Conservation (phyloP, 2,797 vertebrate species). For the Neosalanx taihuensis region DNA sequence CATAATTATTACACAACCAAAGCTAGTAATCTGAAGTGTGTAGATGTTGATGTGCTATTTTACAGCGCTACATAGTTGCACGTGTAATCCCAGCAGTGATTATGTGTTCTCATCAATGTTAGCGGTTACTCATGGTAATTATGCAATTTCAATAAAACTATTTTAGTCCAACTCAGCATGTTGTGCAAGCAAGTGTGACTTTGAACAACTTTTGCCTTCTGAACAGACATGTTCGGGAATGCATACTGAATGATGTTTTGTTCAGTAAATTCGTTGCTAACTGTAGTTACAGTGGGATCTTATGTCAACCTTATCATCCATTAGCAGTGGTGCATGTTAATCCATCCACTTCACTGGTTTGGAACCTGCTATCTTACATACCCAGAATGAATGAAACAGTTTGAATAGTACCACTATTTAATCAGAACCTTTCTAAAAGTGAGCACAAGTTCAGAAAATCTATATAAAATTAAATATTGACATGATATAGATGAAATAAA, state of each 20-base stretch:
- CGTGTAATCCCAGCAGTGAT: slow-evolving; percentile 16
- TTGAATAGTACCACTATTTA: slow-evolving; percentile 82
- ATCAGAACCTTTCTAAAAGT: slow-evolving; percentile 78
- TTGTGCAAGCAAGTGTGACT: background rate
- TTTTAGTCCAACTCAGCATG: slow-evolving; percentile 3
- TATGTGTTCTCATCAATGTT: slow-evolving; percentile 27
- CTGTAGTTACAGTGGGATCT: background rate
- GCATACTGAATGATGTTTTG: background rate
- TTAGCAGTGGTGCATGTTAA: slow-evolving; percentile 7
- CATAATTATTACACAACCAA: slow-evolving; percentile 38
- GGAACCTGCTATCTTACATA: slow-evolving; percentile 59
- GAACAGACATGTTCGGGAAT: background rate
- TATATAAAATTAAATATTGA: slow-evolving; percentile 90
- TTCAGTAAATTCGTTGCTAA: background rate
- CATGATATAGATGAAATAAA: slow-evolving; percentile 92
- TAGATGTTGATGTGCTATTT: slow-evolving; percentile 13
- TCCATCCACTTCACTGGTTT: slow-evolving; percentile 19
- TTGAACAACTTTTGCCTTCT: background rate
- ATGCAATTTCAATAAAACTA: slow-evolving; percentile 15
- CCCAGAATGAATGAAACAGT: slow-evolving; percentile 72
- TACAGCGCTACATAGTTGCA: slow-evolving; percentile 21
- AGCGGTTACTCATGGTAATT: slow-evolving; percentile 12
- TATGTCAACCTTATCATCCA: background rate
- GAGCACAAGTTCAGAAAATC: slow-evolving; percentile 81
- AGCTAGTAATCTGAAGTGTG: slow-evolving; percentile 26